Evolutionary conservation across 92 coral and sea anemone genomes (phyloP).

Genomic region (Scolanthus callimorphus): DNA sequence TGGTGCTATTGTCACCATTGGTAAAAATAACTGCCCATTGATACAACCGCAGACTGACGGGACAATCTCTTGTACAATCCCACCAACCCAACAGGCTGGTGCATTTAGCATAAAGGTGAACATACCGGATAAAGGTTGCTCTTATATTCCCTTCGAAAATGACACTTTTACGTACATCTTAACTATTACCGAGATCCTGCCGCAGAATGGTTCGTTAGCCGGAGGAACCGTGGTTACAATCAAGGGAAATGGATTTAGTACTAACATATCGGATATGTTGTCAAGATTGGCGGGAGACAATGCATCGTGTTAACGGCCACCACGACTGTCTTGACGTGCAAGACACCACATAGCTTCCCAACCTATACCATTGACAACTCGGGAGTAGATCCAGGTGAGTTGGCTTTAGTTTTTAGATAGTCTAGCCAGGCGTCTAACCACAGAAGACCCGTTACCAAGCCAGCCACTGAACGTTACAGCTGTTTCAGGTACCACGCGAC

Average conservation of each 20-base stretch:
- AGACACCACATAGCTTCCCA: conserved; percentile 31
- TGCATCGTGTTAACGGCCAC: conserved; percentile 51
- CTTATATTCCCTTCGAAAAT: conserved; percentile 23
- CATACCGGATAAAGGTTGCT: conserved; percentile 64
- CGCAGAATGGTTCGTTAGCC: conserved; percentile 65
- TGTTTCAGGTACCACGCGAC: too few relatives aligned
- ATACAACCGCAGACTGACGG: conserved; percentile 14
- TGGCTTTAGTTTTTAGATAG: too few relatives aligned
- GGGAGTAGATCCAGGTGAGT: too few relatives aligned
- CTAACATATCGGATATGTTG: conserved; percentile 23
- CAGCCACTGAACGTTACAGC: too few relatives aligned
- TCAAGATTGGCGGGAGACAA: conserved; percentile 44
- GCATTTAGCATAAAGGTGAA: conserved; percentile 25
- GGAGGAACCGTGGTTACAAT: conserved; percentile 77
- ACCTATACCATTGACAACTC: conserved; percentile 56
- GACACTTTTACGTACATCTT: conserved; percentile 42
- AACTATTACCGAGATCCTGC: conserved; percentile 46
- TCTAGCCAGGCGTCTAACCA: too few relatives aligned
- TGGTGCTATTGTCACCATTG: conserved; percentile 45
- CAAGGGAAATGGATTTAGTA: conserved; percentile 68
- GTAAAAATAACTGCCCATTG: conserved; percentile 43
- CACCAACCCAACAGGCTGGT: conserved; percentile 46
- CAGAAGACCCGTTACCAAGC: too few relatives aligned
- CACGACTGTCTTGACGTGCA: conserved; percentile 40
- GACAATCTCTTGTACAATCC: conserved; percentile 45